These are phyloP conservation scores for Lasiommata megera DNA, from an alignment of 2,888 invertebrate species.

Conservation along the genomic window DNA sequence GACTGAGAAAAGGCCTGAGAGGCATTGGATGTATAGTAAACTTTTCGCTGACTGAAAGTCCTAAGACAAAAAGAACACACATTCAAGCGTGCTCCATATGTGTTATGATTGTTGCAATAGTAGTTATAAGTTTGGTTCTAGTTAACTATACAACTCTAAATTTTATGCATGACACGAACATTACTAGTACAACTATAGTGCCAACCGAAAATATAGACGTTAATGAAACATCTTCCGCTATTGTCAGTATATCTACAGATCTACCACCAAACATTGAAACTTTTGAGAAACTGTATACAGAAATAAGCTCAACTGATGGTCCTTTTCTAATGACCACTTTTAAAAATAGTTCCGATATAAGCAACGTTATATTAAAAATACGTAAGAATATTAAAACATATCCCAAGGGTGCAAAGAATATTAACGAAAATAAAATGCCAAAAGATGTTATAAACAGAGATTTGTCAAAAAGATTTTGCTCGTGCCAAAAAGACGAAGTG, in stretches of 20 bases:
- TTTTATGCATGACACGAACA: conserved; percentile 58
- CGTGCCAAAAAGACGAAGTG: conserved; percentile 80
- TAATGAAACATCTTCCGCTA: conserved; percentile 57
- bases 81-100: conserved; percentile 79
- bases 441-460: conserved; percentile 66
- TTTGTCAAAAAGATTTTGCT: conserved; percentile 68
- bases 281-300: conserved; percentile 39
- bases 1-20: conserved; percentile 71
- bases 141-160: conserved; percentile 73
- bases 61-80: conserved; percentile 71
- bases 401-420: conserved; percentile 53
- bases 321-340: conserved; percentile 38
- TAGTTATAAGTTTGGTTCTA: conserved; percentile 75
- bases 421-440: conserved; percentile 46
- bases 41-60: conserved; percentile 67
- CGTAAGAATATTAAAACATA: conserved; percentile 71
- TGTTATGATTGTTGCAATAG: conserved; percentile 75
- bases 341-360: conserved; percentile 48
- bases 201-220: conserved; percentile 59
- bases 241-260: conserved; percentile 50
- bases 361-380: conserved; percentile 61
- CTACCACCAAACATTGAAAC: conserved; percentile 24
- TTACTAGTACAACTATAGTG: conserved; percentile 71
- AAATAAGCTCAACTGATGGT: conserved; percentile 45
- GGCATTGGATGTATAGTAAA: conserved; percentile 73